Base-by-base conservation (phyloP, 2,113 vertebrate species). In the Hippocampus comes region DNA sequence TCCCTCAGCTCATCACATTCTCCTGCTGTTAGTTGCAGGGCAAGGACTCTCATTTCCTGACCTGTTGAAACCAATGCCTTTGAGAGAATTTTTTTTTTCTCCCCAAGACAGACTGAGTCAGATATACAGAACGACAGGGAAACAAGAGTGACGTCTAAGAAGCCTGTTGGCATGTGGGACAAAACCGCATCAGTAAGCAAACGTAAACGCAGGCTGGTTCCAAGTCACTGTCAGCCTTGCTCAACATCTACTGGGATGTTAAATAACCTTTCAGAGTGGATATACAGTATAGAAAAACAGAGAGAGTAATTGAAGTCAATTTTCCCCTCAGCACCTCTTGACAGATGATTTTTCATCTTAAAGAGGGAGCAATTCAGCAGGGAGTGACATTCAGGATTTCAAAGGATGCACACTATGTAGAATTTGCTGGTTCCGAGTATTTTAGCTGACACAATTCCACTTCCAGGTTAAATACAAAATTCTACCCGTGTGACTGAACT, bases 241-340 rank as follows among this genome's bases (percentile, higher is more conserved):
- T 93, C 94, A 93, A 93, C 92, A 93, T 95, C 93, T 91, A 92
- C 90, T 82, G 92, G 94, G 94, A 95, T 95, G 94, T 95, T 84
- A 94, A 95, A 94, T 94, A 92, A 94, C 91, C 89, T 88, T 91
- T 81, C 89, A 91, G 93, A 92, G 88, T 93, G 91, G 93, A 96
- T 95, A 95, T 94, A 93, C 89, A 48, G n/a, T 5, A 66, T 66
- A 65, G 91, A 77, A 94, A 92, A 92, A 73, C 64, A 48, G 71
- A 27, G 23, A 55, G 73, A 30, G 67, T 88, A 91, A 93, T 94
- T 78, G 72, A 76, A 90, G 84, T 88, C 65, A 89, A 93, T 88
- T 94, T 93, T 85, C 92, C 77, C 82, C 76, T 87, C 72, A 86
- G 88, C 84, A 78, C 74, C 93, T 90, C 21, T 85, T 73, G 93